Evolutionary conservation across 2,797 vertebrate genomes (phyloP), one percentile per base, ranked within the genome.

Genomic region (Emys orbicularis): DNA sequence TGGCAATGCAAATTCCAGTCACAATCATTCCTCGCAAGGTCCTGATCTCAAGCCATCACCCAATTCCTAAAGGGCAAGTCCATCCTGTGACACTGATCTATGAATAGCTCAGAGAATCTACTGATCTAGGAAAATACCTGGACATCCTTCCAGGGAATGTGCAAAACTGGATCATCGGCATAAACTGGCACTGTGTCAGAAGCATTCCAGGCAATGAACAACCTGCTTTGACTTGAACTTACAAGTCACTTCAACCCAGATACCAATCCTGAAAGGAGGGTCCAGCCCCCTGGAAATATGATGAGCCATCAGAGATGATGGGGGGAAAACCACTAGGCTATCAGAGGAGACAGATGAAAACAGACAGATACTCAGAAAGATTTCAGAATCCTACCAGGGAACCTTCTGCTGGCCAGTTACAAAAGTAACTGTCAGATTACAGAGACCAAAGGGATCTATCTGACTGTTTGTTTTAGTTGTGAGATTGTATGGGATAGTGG

Each of bases 1-100:
- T 12, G 50, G 19, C 1, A 21, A 27, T 1, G 21, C 37, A 77
- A 49, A 49, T 79, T 72, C 41, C 44, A 76, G 23, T 53, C 9
- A 68, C 0, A 83, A 52, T 23, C 37, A 68, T 44, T 25, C 18
- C 2, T 25, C 1, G 3, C 1, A 18, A 93, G 90, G 80, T 10
- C 21, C 27, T 65, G 1, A 44, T 52, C 52, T 81, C 44, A 12
- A 0, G 1, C 12, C 34, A 68, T 23, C 34, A 79, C 15, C 19
- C 7, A 76, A 25, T 19, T 49, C 15, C 49, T 49, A 41, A 47
- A 16, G 13, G 8, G 3, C 12, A 41, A 3, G 6, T 79, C 16
- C 3, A 34, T 27, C 49, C 11, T 3, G 1, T 3, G 27, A 57
- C 11, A 0, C 1, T 12, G 3, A 21, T 49, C 84, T 84, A 10